Conservation (phyloP, 2,113 vertebrate genomes). For the Lamprologus ornatipinnis region DNA sequence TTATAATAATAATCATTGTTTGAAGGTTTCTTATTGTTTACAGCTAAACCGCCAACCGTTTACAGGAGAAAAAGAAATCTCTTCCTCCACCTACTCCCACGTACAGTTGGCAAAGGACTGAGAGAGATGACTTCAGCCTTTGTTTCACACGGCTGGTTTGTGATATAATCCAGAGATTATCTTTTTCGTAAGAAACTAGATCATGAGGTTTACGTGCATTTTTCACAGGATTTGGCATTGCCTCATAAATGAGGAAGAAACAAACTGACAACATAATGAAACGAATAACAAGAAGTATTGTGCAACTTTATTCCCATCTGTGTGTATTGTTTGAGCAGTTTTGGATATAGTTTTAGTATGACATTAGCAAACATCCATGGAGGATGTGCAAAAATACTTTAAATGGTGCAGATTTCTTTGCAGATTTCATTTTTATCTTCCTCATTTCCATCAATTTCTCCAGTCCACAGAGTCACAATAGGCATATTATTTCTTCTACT, state of each 20-base stretch:
- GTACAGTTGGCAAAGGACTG: neutral
- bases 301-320: neutral
- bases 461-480: neutral
- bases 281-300: neutral
- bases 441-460: neutral
- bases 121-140: neutral
- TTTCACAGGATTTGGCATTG: neutral
- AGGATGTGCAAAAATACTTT: neutral
- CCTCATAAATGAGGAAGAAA: neutral
- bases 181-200: neutral
- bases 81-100: neutral
- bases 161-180: neutral
- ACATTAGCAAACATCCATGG: neutral
- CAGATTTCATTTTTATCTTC: neutral
- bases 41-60: neutral
- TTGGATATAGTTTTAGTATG: neutral
- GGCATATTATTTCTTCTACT: neutral
- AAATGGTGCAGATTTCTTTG: neutral
- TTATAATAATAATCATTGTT: neutral
- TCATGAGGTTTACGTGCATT: neutral
- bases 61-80: accelerated
- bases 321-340: neutral
- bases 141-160: neutral
- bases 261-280: neutral
- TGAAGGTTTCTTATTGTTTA: neutral